Evolutionary conservation across 23 tunicate species (phyloP).

Genomic region (Phallusia fumigata): DNA sequence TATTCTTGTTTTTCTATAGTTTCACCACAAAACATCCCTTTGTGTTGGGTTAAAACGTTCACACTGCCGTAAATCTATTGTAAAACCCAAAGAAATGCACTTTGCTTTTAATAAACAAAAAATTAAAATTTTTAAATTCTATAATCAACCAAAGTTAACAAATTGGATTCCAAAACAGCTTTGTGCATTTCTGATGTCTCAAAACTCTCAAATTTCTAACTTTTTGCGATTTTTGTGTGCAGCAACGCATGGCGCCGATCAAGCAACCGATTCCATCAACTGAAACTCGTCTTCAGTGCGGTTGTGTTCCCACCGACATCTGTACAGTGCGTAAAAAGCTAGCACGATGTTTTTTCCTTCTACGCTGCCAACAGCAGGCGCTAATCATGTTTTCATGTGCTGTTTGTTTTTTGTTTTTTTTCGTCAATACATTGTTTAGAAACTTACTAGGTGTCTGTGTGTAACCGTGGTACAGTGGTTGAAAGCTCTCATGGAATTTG

Average conservation of each 20-base stretch:
- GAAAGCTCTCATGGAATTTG: too few relatives aligned
- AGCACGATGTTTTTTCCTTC: neutral
- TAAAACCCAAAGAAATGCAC: too few relatives aligned
- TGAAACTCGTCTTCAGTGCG: neutral
- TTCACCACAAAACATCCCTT: too few relatives aligned
- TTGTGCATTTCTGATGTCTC: too few relatives aligned
- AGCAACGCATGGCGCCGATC: neutral
- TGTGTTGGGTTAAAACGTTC: too few relatives aligned
- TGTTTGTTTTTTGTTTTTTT: neutral
- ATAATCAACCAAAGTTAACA: too few relatives aligned
- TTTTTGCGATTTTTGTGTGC: neutral
- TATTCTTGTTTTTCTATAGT: too few relatives aligned
- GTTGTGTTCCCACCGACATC: neutral
- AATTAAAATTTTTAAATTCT: too few relatives aligned
- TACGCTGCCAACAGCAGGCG: constrained; percentile 12
- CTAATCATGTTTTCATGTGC: constrained; percentile 7
- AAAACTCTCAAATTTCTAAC: neutral
- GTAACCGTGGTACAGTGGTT: too few relatives aligned
- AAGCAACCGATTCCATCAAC: constrained; percentile 8
- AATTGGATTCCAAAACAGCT: too few relatives aligned
- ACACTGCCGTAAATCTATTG: too few relatives aligned
- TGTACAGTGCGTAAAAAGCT: constrained; percentile 11
- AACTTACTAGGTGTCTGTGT: neutral
- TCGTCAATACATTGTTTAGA: constrained; percentile 5
- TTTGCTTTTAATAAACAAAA: too few relatives aligned